Conservation (phyloP, 2,888 invertebrate species). For the Ormyrus rosae region DNA sequence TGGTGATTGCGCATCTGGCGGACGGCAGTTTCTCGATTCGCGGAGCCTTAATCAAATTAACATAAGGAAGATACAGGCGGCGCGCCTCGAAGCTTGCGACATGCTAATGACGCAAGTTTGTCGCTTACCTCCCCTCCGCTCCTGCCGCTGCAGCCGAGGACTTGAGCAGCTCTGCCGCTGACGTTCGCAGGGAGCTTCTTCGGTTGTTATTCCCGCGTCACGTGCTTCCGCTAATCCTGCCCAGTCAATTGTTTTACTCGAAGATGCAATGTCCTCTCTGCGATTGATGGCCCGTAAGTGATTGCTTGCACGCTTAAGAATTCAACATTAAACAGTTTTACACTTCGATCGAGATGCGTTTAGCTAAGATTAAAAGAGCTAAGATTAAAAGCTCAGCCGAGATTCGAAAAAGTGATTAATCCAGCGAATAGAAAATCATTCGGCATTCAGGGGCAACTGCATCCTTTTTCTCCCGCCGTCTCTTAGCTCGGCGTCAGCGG, state of each 20-base stretch:
- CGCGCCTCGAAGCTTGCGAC: conserved; percentile 28
- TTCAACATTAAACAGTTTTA: too few relatives aligned
- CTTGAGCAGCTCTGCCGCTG: background rate
- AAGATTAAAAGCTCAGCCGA: too few relatives aligned
- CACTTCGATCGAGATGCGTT: too few relatives aligned
- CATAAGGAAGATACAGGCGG: conserved; percentile 44
- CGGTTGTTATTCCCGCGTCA: conserved; percentile 22
- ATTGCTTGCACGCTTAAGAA: background rate
- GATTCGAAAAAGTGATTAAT: background rate
- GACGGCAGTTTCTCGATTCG: conserved; percentile 26
- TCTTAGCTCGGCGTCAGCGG: background rate
- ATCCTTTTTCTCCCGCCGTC: background rate
- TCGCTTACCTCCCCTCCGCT: conserved; percentile 1
- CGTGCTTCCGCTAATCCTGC: conserved; percentile 26
- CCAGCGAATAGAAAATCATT: conserved; percentile 19
- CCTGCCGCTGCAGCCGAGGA: conserved; percentile 1
- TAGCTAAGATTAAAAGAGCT: too few relatives aligned
- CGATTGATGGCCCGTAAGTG: too few relatives aligned
- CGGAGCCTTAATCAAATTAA: conserved; percentile 48
- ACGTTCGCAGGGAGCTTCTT: conserved; percentile 12
- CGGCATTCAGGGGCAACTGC: background rate
- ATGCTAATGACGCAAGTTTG: conserved; percentile 52
- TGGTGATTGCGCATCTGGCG: too few relatives aligned
- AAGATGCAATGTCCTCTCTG: background rate
- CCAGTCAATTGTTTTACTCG: background rate